Base-by-base conservation (phyloP, 1,140 invertebrate genomes). In the Papilio polytes region DNA sequence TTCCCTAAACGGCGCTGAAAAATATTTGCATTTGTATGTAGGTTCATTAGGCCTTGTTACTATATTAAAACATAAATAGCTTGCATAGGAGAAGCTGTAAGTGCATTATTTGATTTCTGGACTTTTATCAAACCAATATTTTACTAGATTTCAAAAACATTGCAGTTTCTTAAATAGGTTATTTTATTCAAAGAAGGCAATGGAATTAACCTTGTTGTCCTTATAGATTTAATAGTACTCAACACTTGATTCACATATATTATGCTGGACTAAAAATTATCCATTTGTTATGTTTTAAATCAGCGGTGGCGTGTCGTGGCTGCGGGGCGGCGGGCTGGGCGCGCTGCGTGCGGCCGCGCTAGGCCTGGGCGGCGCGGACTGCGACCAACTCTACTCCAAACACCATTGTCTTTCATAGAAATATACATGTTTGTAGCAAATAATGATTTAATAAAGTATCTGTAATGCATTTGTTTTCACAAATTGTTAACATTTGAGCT, bases 331-430 rank as follows among this genome's bases (percentile, higher is more conserved):
- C 12, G 88, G 89, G 1, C 81, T 96, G 15, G 95, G 95, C 7
- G 92, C 93, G 26, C 83, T 97, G 72, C 96, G 96, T 84, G 96
- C 96, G 1, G 96, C 96, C 1, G 91, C 96, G 12, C 88, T 97
- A 3, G 97, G 97, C 0, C 90, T 97, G 31, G 97, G 96, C 13
- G 96, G 95, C 80, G 96, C 96, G 13, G 94, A 97, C 81, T 97
- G 97, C 86, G 92, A 96, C 48, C 48, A 15, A 53, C 85, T 87
- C 76, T 96, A 92, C 80, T 92, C 93, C 51, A 82, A 84, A 72
- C 74, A 82, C 15, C 78, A 88, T 12, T 92, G 91, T 74, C 22
- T 22, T 26, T 26, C 59, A 26, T 63, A 63, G 22, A 10, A 26
- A 20, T 63, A 63, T 63, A 22, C 9, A 4, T 63, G 22, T n/a